Evolutionary conservation across 2,888 invertebrate species (phyloP), one percentile per base, ranked within the genome.

Genomic region (Himalopsyche kuldschensis): DNA sequence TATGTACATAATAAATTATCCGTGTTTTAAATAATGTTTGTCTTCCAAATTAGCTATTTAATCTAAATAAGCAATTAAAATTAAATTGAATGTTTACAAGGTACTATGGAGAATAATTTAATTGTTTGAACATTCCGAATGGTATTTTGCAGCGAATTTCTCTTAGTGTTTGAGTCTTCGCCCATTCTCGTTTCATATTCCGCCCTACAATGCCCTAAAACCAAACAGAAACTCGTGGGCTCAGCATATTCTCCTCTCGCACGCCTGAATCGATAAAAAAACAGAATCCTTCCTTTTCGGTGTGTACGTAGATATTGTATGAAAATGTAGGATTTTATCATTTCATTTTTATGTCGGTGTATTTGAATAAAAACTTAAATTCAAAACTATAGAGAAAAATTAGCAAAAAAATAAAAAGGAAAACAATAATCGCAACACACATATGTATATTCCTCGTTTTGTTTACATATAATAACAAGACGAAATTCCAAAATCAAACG

Each of bases 241-340:
- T 85, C 83, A 85, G 85, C 85, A 84, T 76, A 78, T 79, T 85
- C 80, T 82, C 83, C 85, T 80, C 81, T 82, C 84, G 69, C 48
- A 24, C 55, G 75, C 79, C 80, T 46, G 79, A 85, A 85, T 85
- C 85, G 84, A 85, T 85, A 85, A 84, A 85, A 85, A 84, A 81
- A 81, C 84, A 81, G 27, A 77, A 77, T 77, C 35, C 77, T 77
- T 41, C 77, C 8, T 77, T 35, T 46, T 17, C 32, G 24, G 35
- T 77, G 11, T 77, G 46, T 77, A 11, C 20, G 46, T 77, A 15
- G 35, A 27, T 77, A 20, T 10, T 35, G 27, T 41, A 76, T 20
- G 41, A 77, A 20, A 77, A 32, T 77, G n/a, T 77, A 10, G 77
- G 35, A 77, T 15, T 41, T 41, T 41, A 41, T 41, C 15, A 15